Evolutionary conservation across 2,888 invertebrate species (phyloP).

Genomic region (Tipula helvola): DNA sequence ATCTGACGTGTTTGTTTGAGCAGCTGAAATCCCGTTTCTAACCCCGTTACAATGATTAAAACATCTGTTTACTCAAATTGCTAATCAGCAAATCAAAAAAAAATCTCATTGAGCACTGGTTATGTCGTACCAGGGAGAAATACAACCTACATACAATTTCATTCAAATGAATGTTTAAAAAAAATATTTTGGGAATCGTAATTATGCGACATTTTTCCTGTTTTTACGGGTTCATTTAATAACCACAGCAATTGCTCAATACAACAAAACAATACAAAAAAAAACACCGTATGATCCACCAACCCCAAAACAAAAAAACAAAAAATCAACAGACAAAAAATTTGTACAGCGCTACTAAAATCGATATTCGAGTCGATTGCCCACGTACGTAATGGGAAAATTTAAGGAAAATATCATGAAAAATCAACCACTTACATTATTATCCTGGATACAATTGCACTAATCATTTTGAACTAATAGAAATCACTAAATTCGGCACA

Average conservation of each 20-base stretch:
- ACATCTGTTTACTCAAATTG: not conserved
- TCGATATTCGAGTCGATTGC: not conserved
- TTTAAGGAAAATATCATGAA: not conserved
- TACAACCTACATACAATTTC: not conserved
- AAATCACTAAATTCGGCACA: not conserved
- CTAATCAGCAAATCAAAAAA: not conserved
- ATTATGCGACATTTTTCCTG: not conserved
- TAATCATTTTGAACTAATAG: constrained; percentile 26
- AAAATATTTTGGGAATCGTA: not conserved
- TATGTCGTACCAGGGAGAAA: too few species aligned
- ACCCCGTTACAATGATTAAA: not conserved
- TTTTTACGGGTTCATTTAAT: not conserved
- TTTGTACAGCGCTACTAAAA: not conserved
- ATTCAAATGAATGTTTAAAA: not conserved
- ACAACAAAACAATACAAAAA: not conserved
- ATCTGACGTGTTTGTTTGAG: not conserved
- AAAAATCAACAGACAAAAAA: not conserved
- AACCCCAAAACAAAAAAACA: not conserved
- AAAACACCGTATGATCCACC: not conserved
- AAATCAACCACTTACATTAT: constrained; percentile 29
- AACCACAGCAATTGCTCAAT: not conserved
- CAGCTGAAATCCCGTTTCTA: not conserved
- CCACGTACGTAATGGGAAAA: not conserved
- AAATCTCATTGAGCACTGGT: not conserved
- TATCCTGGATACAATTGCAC: constrained; percentile 30